Base-by-base conservation (phyloP, 2,113 vertebrate genomes). In the Octodon degus region DNA sequence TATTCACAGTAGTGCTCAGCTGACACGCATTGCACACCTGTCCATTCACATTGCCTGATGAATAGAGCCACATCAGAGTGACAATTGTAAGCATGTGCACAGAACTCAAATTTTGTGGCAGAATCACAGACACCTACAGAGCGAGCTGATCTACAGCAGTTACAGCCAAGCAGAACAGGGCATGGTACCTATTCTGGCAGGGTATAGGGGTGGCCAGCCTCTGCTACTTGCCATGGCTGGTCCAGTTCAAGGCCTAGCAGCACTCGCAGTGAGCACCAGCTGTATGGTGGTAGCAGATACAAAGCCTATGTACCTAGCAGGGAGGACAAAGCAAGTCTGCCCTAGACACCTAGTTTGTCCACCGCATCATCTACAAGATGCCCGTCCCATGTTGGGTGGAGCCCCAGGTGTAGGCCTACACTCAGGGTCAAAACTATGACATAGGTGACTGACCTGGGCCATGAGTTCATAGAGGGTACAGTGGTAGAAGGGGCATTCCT, bases 231-330 rank as follows among this genome's bases (percentile, higher is more conserved):
- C 99, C 99, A 99, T 3, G 99, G 99, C 89, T 98, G 97, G 98
- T 99, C 99, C 99, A 96, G 97, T 99, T 98, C 97, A 99, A 99
- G 60, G 98, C 97, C 97, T 95, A 96, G 17, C 99, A 99, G 94
- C 53, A 98, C 87, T 99, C 99, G 0, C 99, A 99, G 98, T 99
- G 99, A 95, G 99, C 97, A 4, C 99, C 99, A 93, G 98, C 98
- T 0, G 99, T 99, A 77, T 99, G 99, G 86, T 99, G 99, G 94
- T 98, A 98, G 98, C 99, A 99, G 24, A 99, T 97, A 11, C 99
- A 99, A 63, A 98, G 99, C 2, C 99, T 99, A 0, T 99, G 99
- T 83, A 99, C 99, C 99, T 99, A 72, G 97, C 0, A 91, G 93
- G 60, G 83, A 93, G 47, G 9, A 27, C 20, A 34, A 85, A 22